Evolutionary conservation across 23 tunicate species (phyloP).

Genomic region (Ascidia mentula): DNA sequence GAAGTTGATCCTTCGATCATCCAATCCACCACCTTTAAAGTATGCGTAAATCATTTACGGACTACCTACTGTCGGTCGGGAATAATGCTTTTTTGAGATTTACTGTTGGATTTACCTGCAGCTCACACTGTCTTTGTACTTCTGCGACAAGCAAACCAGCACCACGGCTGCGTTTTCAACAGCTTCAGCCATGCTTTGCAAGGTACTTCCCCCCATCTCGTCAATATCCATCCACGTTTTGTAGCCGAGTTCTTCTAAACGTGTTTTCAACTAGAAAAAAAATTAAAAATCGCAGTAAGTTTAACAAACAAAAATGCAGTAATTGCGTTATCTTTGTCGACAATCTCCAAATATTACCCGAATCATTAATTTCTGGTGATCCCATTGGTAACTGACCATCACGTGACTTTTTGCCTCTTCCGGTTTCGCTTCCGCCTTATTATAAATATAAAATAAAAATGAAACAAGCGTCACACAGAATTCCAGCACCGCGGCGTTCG

Average conservation of each 20-base stretch:
- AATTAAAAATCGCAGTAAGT: too few species aligned
- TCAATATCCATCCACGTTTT: slow-evolving; percentile 68
- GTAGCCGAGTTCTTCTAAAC: slow-evolving; percentile 28
- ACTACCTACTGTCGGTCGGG: too few species aligned
- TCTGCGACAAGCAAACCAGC: slow-evolving; percentile 46
- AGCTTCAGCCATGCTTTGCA: slow-evolving; percentile 70
- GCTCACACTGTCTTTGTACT: slow-evolving; percentile 64
- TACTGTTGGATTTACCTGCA: slow-evolving; percentile 35
- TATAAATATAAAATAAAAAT: too few species aligned
- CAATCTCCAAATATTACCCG: slow-evolving; percentile 20
- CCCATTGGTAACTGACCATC: slow-evolving; percentile 89
- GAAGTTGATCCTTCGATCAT: too few species aligned
- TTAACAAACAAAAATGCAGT: too few species aligned
- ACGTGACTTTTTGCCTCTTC: slow-evolving; percentile 19
- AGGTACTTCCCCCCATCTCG: slow-evolving; percentile 79
- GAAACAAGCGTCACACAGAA: too few species aligned
- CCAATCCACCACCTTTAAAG: too few species aligned
- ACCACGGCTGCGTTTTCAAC: slow-evolving; percentile 64
- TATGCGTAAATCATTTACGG: too few species aligned
- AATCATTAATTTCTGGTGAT: slow-evolving; percentile 48
- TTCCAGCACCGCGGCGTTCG: too few species aligned
- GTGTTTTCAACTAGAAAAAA: slow-evolving; percentile 33
- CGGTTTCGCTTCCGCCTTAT: slow-evolving; percentile 12
- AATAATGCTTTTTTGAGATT: background rate
- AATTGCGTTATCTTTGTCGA: background rate